Percentiles rank a stretch among this genome's conserved stretches.
Conservation (phyloP, 1,140 invertebrate genomes). For the Brachionus plicatilis region DNA sequence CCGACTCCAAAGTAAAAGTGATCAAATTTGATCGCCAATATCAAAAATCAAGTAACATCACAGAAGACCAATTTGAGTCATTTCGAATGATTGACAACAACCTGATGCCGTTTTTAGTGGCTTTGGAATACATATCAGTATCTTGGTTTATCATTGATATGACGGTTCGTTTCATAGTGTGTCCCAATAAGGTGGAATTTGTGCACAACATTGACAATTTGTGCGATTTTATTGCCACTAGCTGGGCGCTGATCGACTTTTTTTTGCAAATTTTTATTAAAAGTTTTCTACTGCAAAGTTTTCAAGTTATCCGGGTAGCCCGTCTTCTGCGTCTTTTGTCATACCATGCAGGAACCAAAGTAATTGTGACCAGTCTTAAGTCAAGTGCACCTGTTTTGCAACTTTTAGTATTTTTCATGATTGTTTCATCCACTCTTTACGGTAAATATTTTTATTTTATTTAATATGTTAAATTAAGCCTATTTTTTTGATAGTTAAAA, state of each 20-base stretch:
- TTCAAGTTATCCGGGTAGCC: slow-evolving; percentile 50
- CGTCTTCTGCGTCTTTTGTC: slow-evolving; percentile 51
- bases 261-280: slow-evolving; percentile 43
- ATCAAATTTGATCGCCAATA: neutral
- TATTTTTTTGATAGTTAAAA: too few relatives aligned
- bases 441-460: slow-evolving; percentile 55
- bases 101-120: neutral
- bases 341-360: slow-evolving; percentile 51
- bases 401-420: slow-evolving; percentile 87
- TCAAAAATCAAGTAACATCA: neutral
- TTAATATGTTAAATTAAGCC: too few relatives aligned
- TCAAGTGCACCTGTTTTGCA: slow-evolving; percentile 51
- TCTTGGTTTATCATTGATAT: slow-evolving; percentile 34
- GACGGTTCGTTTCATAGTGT: slow-evolving; percentile 51
- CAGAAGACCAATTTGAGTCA: neutral
- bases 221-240: slow-evolving; percentile 56
- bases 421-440: slow-evolving; percentile 92
- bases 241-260: slow-evolving; percentile 52
- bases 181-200: slow-evolving; percentile 55
- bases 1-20: neutral
- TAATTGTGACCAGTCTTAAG: slow-evolving; percentile 50
- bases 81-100: neutral
- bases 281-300: slow-evolving; percentile 45
- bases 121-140: slow-evolving; percentile 11
- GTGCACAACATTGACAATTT: slow-evolving; percentile 56